Conservation (phyloP, 2,113 vertebrate genomes). For the Ochotona princeps region DNA sequence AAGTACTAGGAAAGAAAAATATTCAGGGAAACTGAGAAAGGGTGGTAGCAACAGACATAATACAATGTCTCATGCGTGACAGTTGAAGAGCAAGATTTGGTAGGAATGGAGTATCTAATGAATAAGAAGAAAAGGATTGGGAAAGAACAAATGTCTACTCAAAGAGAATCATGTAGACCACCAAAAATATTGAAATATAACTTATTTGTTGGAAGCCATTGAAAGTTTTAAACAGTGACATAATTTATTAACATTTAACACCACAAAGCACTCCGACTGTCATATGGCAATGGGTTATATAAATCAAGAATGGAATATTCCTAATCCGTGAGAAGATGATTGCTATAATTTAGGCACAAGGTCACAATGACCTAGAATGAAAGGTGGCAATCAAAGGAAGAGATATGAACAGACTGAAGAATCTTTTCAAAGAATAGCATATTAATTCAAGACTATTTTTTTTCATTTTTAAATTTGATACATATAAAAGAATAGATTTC, state of each 20-base stretch:
- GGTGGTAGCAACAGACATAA: not conserved
- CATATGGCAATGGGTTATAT: not conserved
- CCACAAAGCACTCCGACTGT: not conserved
- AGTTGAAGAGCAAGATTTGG: not conserved
- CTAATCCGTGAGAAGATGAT: not conserved
- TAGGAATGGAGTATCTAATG: not conserved
- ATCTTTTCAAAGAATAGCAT: not conserved
- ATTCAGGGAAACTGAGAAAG: not conserved
- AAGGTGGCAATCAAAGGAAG: too few species aligned
- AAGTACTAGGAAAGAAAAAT: not conserved
- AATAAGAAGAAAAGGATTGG: accelerated
- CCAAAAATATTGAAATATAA: not conserved
- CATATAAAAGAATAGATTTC: too few species aligned
- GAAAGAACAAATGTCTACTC: not conserved
- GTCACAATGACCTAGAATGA: too few species aligned
- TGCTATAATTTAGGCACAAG: not conserved
- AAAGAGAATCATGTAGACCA: not conserved
- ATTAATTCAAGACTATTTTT: not conserved
- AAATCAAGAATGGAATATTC: not conserved
- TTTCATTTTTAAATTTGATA: too few species aligned
- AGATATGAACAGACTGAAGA: too few species aligned
- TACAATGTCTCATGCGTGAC: not conserved
- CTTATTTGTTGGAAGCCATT: not conserved
- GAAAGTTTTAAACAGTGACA: not conserved
- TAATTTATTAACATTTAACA: not conserved